phyloP scores from a whole-genome alignment of 2,888 invertebrate genomes.

The Drosophila quinaria region DNA sequence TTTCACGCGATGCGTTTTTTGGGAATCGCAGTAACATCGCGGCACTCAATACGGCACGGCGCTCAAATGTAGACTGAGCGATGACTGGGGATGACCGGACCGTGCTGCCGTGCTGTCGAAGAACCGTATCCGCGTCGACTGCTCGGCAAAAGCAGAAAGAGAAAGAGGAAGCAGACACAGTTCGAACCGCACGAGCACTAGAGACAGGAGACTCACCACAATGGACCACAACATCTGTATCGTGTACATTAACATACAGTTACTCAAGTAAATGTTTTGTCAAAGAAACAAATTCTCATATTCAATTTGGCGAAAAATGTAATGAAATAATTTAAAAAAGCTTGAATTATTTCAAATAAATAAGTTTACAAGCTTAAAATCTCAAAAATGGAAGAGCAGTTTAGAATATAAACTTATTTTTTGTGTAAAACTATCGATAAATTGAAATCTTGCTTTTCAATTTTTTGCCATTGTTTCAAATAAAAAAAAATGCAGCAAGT shows the following conservation, averaged over 20 bases:
- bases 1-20: slow-evolving; percentile 47
- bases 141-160: neutral
- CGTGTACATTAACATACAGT: neutral
- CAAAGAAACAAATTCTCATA: neutral
- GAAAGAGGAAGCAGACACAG: slow-evolving; percentile 12
- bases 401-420: too few relatives aligned
- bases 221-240: slow-evolving; percentile 15
- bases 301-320: neutral
- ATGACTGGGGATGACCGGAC: slow-evolving; percentile 25
- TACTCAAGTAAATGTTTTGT: neutral
- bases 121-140: slow-evolving; percentile 34
- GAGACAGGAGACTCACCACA: slow-evolving; percentile 29
- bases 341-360: too few relatives aligned
- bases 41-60: slow-evolving; percentile 66
- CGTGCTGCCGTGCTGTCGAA: slow-evolving; percentile 30
- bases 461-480: neutral
- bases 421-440: too few relatives aligned
- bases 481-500: neutral
- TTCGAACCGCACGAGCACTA: slow-evolving; percentile 3
- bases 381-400: neutral
- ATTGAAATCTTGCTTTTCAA: too few relatives aligned
- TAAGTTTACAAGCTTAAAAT: neutral
- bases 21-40: slow-evolving; percentile 60
- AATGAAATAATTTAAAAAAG: neutral
- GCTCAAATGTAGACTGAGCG: slow-evolving; percentile 73